Evolutionary conservation across 2,113 vertebrate species (phyloP).

Genomic region (Nyctibius bracteatus): DNA sequence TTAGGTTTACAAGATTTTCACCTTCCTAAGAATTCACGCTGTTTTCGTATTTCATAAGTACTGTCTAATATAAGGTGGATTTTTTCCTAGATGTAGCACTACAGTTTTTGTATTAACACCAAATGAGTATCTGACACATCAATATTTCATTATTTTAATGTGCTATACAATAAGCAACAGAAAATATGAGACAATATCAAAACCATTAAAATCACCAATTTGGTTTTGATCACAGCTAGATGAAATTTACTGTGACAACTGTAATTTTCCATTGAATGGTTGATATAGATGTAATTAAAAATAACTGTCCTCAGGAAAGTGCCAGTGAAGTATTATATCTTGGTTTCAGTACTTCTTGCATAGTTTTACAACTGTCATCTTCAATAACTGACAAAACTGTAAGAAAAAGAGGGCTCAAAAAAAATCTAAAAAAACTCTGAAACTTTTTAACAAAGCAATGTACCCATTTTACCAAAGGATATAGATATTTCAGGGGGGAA

Average conservation of each 20-base stretch:
- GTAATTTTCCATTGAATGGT: neutral
- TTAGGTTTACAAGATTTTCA: neutral
- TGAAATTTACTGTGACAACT: neutral
- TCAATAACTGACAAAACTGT: neutral
- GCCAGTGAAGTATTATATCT: neutral
- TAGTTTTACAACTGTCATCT: neutral
- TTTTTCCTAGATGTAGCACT: neutral
- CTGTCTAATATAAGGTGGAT: neutral
- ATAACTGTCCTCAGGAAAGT: neutral
- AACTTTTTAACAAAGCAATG: neutral
- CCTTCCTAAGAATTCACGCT: neutral
- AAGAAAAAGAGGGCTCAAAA: neutral
- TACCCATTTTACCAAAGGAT: neutral
- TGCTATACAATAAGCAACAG: neutral
- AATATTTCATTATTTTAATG: neutral
- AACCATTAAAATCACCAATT: neutral
- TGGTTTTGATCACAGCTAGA: neutral
- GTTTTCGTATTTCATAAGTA: neutral
- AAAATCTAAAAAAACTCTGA: accelerated
- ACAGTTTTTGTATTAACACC: neutral
- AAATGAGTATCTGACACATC: neutral
- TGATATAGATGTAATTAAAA: neutral
- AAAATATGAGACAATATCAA: neutral
- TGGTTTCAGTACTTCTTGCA: neutral
- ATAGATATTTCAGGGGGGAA: neutral